phyloP scores from a whole-genome alignment of 2,113 vertebrate genomes.

The Malurus alboscapulatus region DNA sequence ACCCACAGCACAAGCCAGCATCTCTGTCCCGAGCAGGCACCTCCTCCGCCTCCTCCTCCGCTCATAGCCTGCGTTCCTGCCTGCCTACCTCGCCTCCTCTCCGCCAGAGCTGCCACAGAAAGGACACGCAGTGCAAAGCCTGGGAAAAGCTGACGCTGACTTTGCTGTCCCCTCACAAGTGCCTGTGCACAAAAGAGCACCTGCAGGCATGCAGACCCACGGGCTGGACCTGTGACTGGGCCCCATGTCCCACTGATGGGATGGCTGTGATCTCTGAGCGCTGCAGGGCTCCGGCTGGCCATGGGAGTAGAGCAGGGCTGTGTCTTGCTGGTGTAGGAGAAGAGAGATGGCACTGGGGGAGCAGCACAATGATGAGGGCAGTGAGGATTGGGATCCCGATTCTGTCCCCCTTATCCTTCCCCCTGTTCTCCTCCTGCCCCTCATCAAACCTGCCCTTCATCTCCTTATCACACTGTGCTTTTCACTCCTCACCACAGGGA shows the following conservation, averaged over 20 bases:
- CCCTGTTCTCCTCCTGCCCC: neutral
- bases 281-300: neutral
- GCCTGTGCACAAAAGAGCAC: neutral
- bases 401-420: neutral
- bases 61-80: constrained; percentile 49
- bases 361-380: neutral
- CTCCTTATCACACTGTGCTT: neutral
- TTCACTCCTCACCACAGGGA: fast-evolving
- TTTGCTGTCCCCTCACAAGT: neutral
- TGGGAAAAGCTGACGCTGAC: constrained; percentile 5
- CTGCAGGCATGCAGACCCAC: neutral
- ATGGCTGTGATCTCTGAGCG: fast-evolving
- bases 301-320: neutral
- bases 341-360: neutral
- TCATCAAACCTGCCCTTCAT: neutral
- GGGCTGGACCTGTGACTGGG: neutral
- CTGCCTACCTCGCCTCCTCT: constrained; percentile 44
- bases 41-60: constrained; percentile 22
- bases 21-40: neutral
- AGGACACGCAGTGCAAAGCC: neutral
- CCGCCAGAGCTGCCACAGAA: neutral
- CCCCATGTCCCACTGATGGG: neutral
- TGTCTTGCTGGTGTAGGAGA: neutral
- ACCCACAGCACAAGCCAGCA: constrained; percentile 32
- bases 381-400: fast-evolving